Conservation (phyloP, 2,888 invertebrate genomes). For the Agriopis marginaria region DNA sequence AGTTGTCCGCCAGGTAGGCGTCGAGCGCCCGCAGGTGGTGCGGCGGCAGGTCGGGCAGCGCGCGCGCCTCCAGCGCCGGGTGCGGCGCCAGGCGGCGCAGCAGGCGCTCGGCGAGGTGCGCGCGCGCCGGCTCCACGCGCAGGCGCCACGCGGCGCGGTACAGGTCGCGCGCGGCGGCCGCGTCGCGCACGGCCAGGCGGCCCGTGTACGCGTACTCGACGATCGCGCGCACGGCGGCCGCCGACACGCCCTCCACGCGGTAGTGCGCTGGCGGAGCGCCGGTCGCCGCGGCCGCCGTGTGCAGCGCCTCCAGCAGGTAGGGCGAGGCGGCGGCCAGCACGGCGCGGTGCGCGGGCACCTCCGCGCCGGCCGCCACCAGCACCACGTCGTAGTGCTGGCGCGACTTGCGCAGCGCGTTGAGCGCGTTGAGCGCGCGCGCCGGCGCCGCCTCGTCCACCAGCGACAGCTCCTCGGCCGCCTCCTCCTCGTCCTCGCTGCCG, state of each 20-base stretch:
- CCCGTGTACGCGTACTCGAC: conserved; percentile 95
- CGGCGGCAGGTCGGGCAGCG: conserved; percentile 88
- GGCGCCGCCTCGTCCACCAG: conserved; percentile 87
- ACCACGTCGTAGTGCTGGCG: conserved; percentile 95
- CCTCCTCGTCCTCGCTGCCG: conserved; percentile 53
- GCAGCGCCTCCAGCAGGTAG: conserved; percentile 89
- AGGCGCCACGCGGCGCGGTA: conserved; percentile 93
- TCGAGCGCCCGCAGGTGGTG: conserved; percentile 85
- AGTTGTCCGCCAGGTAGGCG: conserved; percentile 89
- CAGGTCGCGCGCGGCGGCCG: conserved; percentile 88
- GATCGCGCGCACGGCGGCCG: conserved; percentile 90
- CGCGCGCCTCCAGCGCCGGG: conserved; percentile 87
- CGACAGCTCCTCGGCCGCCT: conserved; percentile 72
- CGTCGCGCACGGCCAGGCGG: conserved; percentile 82
- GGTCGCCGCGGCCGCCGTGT: conserved; percentile 13
- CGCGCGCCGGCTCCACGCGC: conserved; percentile 91
- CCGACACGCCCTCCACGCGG: conserved; percentile 62
- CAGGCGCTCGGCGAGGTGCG: conserved; percentile 90
- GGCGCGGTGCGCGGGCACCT: conserved; percentile 90
- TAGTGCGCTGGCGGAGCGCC: conserved; percentile 28
- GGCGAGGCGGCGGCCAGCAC: conserved; percentile 93
- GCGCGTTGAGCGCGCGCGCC: conserved; percentile 87
- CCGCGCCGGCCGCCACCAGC: conserved; percentile 89
- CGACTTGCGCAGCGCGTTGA: conserved; percentile 93
- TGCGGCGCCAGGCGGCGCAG: conserved; percentile 85